Conservation (phyloP, 2,888 invertebrate species). For the Nomada ferruginata region DNA sequence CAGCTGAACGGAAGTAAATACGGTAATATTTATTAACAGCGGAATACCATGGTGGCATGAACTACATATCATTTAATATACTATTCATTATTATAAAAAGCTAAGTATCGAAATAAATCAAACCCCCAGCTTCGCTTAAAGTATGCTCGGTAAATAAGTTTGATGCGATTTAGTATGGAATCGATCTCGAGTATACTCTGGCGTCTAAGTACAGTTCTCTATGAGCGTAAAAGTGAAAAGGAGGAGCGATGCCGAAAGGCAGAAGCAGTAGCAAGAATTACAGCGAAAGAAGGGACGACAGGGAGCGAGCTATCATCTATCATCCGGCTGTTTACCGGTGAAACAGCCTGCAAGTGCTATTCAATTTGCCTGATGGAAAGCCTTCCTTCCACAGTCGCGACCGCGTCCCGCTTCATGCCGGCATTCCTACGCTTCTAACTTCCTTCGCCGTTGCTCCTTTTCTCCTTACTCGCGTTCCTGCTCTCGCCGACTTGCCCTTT, state of each 20-base stretch:
- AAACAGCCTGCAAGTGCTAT: conserved; percentile 75
- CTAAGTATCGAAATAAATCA: too few species aligned
- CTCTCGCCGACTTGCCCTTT: conserved; percentile 55
- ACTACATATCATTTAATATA: background rate
- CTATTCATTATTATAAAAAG: background rate
- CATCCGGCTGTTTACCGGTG: conserved; percentile 73
- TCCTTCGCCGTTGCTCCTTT: conserved; percentile 55
- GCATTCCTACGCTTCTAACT: conserved; percentile 68
- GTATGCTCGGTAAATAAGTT: too few species aligned
- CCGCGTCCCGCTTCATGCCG: conserved; percentile 56
- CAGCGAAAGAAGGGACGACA: conserved; percentile 49
- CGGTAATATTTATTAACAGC: background rate
- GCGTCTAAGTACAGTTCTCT: too few species aligned
- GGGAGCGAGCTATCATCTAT: conserved; percentile 72
- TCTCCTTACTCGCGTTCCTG: conserved; percentile 38
- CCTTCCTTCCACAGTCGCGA: conserved; percentile 46
- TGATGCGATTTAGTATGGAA: too few species aligned
- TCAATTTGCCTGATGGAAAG: conserved; percentile 76
- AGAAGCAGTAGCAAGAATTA: conserved; percentile 51
- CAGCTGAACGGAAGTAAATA: background rate
- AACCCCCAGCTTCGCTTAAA: too few species aligned
- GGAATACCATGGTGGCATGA: too few species aligned
- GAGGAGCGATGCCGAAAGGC: conserved; percentile 42
- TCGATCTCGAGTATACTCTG: too few species aligned
- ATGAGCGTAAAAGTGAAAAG: conserved; percentile 34